A percentile compares a stretch with the other conserved stretches of the same genome.
Evolutionary conservation across 2,797 vertebrate genomes (phyloP).

Genomic region (Fistularia tabacaria): DNA sequence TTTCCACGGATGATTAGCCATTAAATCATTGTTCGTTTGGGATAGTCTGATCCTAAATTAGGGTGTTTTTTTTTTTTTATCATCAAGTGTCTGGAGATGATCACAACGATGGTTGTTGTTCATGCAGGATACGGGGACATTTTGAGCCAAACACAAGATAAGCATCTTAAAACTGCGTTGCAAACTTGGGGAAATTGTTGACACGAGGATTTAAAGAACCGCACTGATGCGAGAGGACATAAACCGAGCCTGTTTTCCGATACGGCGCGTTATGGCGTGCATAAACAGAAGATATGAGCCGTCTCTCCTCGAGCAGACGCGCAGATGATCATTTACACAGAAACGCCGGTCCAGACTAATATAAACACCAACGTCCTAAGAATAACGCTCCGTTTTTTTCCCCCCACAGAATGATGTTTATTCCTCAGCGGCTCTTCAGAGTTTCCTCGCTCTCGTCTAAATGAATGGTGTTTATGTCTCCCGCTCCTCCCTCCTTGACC

Average conservation of each 20-base stretch:
- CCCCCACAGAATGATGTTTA: constrained; percentile 62
- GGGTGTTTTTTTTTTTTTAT: not conserved
- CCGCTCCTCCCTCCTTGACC: constrained; percentile 48
- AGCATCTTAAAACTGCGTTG: constrained; percentile 1
- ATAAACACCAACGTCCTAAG: constrained; percentile 59
- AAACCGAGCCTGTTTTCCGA: constrained; percentile 11
- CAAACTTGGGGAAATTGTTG: constrained; percentile 15
- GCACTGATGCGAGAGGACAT: constrained; percentile 15
- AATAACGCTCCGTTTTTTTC: constrained; percentile 64
- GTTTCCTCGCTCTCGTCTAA: constrained; percentile 28
- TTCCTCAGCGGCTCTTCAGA: constrained; percentile 50
- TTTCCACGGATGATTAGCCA: no score
- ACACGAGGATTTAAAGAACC: constrained; percentile 25
- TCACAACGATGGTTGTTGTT: no score
- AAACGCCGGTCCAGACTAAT: constrained; percentile 55
- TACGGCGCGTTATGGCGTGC: constrained; percentile 10
- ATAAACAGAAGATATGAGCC: constrained; percentile 35
- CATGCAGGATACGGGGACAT: no score
- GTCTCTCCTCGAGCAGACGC: constrained; percentile 16
- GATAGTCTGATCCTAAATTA: no score
- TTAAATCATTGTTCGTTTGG: no score
- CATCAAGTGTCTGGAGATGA: not conserved
- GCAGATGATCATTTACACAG: constrained; percentile 47
- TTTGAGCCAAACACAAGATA: constrained; percentile 7
- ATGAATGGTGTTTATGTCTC: constrained; percentile 65